Evolutionary conservation across 2,888 invertebrate genomes (phyloP).

Genomic region (Linnaemya vulpina): DNA sequence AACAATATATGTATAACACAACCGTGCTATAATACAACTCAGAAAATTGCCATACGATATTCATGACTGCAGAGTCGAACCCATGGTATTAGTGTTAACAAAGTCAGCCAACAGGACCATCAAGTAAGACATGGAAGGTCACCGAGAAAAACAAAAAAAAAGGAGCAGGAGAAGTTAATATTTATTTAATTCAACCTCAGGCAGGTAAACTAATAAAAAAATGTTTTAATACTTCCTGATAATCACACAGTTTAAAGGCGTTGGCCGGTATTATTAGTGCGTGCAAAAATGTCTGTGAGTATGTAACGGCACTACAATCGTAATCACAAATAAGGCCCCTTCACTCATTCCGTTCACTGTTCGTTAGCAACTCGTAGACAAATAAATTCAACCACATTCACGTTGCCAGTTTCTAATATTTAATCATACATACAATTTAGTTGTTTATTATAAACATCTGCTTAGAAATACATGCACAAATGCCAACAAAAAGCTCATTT

Average conservation of each 20-base stretch:
- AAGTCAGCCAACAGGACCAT: too few species aligned
- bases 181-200: too few species aligned
- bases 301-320: background rate
- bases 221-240: background rate
- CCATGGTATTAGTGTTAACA: too few species aligned
- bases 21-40: too few species aligned
- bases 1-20: too few species aligned
- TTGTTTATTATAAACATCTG: constrained; percentile 2
- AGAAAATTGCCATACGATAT: too few species aligned
- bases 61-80: too few species aligned
- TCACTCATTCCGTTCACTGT: background rate
- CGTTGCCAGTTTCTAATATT: background rate
- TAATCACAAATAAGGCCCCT: background rate
- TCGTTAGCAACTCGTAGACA: background rate
- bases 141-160: too few species aligned
- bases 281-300: too few species aligned
- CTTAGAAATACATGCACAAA: constrained; percentile 16
- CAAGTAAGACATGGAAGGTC: too few species aligned
- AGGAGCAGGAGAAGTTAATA: too few species aligned
- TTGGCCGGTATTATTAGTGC: background rate
- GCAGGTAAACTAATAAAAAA: background rate
- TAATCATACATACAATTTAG: background rate
- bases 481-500: constrained; percentile 19
- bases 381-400: background rate
- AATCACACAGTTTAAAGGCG: background rate